phyloP scores from a whole-genome alignment of 2,113 vertebrate genomes.

The Nibea coibor region DNA sequence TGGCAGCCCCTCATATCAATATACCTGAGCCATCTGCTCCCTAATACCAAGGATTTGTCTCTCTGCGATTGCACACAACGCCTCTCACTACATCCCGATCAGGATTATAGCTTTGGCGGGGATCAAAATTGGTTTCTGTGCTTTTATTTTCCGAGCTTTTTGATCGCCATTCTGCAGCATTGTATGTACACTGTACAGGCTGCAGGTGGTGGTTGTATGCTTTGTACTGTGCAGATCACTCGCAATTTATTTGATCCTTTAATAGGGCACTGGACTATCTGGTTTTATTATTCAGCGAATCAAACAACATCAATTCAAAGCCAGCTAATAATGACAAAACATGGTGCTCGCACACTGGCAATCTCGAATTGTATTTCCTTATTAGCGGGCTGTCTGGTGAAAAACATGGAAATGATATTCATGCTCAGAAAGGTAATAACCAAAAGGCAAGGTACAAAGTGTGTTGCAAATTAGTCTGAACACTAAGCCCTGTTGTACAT shows the following conservation, averaged over 20 bases:
- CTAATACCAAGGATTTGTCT: constrained; percentile 65
- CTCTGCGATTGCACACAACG: constrained; percentile 51
- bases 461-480: constrained; percentile 62
- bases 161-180: constrained; percentile 50
- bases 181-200: constrained; percentile 30
- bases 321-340: constrained; percentile 63
- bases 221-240: constrained; percentile 28
- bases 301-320: constrained; percentile 63
- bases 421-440: constrained; percentile 68
- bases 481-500: constrained; percentile 44
- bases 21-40: constrained; percentile 70
- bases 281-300: constrained; percentile 70
- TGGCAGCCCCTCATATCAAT: constrained; percentile 53
- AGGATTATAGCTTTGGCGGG: constrained; percentile 62
- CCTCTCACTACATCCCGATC: constrained; percentile 63
- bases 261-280: constrained; percentile 43
- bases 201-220: constrained; percentile 14
- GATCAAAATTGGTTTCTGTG: constrained; percentile 54
- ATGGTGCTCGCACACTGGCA: constrained; percentile 45
- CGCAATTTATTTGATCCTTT: constrained; percentile 66
- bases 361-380: constrained; percentile 60
- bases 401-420: constrained; percentile 77
- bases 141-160: constrained; percentile 57
- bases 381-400: constrained; percentile 55
- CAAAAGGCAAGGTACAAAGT: constrained; percentile 60